A percentile compares a stretch with the other conserved stretches of the same genome.
phyloP scores from a whole-genome alignment of 2,797 vertebrate genomes.

The Thalassophryne amazonica region DNA sequence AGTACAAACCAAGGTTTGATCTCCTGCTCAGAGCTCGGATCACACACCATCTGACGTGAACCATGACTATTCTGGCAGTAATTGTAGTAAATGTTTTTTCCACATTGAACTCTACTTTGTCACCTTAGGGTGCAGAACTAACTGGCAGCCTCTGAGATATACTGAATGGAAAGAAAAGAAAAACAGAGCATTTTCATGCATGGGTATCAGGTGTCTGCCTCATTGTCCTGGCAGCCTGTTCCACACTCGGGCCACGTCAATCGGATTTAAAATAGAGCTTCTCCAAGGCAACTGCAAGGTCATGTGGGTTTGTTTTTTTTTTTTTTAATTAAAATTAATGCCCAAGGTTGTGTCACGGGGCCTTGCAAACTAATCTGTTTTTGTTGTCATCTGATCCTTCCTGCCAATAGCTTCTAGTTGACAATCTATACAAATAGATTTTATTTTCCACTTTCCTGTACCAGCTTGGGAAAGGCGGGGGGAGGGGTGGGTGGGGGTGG shows the following conservation, averaged over 20 bases:
- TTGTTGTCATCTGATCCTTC: constrained; percentile 60
- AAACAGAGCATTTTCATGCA: constrained; percentile 28
- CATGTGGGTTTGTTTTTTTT: no score
- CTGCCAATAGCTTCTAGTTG: constrained; percentile 34
- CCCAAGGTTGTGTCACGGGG: constrained; percentile 55
- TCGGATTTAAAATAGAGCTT: constrained; percentile 61
- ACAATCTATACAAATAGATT: constrained; percentile 55
- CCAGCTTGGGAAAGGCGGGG: no score
- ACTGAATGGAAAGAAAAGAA: constrained; percentile 4
- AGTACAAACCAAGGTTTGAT: constrained; percentile 25
- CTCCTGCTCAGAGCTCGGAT: constrained; percentile 71
- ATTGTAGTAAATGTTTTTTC: constrained; percentile 1
- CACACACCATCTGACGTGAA: constrained; percentile 33
- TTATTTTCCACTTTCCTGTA: constrained; percentile 18
- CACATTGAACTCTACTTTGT: constrained; percentile 13
- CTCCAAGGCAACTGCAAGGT: constrained; percentile 59
- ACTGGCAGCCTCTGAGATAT: constrained; percentile 19
- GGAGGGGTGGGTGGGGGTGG: no score
- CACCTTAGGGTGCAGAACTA: constrained; percentile 25
- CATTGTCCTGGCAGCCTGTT: constrained; percentile 25
- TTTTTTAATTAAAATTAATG: constrained; percentile 71
- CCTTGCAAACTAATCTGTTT: constrained; percentile 63
- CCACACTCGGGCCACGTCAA: constrained; percentile 47
- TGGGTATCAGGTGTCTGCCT: constrained; percentile 52
- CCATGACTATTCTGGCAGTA: constrained; percentile 9